These are phyloP conservation scores for Punctoribates punctum DNA, from an alignment of 2,888 invertebrate genomes.

Conservation along the genomic window DNA sequence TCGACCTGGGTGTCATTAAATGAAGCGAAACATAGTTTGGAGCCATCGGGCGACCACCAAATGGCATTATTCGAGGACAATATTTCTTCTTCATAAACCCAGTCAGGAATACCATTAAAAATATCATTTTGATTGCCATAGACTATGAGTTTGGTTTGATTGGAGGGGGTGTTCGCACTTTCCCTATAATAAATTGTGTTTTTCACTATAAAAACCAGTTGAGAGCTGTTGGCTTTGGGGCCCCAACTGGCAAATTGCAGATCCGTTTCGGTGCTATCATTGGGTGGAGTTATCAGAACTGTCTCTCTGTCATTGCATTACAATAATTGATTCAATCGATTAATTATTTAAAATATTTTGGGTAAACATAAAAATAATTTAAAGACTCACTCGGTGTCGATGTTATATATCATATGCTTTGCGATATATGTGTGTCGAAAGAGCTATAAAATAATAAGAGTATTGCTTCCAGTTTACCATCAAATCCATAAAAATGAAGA, in stretches of 20 bases:
- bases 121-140: constrained; percentile 41
- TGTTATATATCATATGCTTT: constrained; percentile 41
- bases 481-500: no score
- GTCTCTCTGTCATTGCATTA: constrained; percentile 28
- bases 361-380: constrained; percentile 1
- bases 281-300: constrained; percentile 32
- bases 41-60: constrained; percentile 56
- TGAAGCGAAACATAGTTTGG: constrained; percentile 53
- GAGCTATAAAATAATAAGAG: constrained; percentile 35
- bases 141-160: constrained; percentile 1
- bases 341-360: not conserved
- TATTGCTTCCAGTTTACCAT: no score
- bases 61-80: constrained; percentile 53
- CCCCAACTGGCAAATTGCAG: constrained; percentile 48
- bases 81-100: constrained; percentile 57
- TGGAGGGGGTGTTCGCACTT: constrained; percentile 16
- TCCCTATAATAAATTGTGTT: constrained; percentile 54
- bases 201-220: constrained; percentile 46
- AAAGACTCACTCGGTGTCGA: constrained; percentile 35
- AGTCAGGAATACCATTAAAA: constrained; percentile 47
- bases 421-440: constrained; percentile 43
- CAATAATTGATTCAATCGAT: constrained; percentile 1
- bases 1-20: constrained; percentile 54
- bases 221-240: constrained; percentile 44
- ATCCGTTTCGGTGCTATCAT: constrained; percentile 15